These are phyloP conservation scores for Intellagama lesueurii DNA, from an alignment of 2,797 vertebrate genomes.

Conservation along the genomic window DNA sequence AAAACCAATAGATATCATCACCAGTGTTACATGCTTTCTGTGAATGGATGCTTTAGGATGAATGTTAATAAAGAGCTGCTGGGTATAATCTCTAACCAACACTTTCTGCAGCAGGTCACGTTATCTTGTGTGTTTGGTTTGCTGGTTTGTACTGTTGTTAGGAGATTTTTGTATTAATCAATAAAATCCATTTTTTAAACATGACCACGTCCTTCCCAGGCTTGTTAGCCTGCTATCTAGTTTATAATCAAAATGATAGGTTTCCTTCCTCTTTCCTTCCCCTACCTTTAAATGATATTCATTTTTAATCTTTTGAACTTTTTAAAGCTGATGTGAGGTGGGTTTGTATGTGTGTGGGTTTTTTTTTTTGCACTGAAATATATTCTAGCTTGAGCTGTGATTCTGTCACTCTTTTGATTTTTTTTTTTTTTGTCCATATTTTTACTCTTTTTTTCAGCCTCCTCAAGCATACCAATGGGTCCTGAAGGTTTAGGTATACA, in stretches of 20 bases:
- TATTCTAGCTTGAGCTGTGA: not conserved
- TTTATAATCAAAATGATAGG: not conserved
- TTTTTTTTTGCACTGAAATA: not conserved
- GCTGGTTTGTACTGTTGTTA: no score
- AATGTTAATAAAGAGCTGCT: no score
- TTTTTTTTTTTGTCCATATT: not conserved
- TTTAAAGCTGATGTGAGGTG: not conserved
- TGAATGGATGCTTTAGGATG: no score
- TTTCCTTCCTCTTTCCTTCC: not conserved
- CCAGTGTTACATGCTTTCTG: no score
- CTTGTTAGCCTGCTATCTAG: no score
- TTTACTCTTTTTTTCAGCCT: not conserved
- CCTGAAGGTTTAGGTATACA: not conserved
- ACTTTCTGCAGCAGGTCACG: no score
- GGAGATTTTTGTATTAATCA: no score
- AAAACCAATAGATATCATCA: no score
- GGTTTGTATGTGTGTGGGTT: no score
- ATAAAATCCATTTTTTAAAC: no score
- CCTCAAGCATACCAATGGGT: not conserved
- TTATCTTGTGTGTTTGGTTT: no score
- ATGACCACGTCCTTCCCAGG: not conserved
- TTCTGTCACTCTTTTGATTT: not conserved
- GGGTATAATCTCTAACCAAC: no score
- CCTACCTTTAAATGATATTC: not conserved
- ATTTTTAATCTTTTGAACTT: not conserved